Percentiles rank a stretch among this genome's conserved stretches.
These are phyloP conservation scores for Drosophila sechellia DNA, from an alignment of 1,140 invertebrate species.

Conservation along the genomic window DNA sequence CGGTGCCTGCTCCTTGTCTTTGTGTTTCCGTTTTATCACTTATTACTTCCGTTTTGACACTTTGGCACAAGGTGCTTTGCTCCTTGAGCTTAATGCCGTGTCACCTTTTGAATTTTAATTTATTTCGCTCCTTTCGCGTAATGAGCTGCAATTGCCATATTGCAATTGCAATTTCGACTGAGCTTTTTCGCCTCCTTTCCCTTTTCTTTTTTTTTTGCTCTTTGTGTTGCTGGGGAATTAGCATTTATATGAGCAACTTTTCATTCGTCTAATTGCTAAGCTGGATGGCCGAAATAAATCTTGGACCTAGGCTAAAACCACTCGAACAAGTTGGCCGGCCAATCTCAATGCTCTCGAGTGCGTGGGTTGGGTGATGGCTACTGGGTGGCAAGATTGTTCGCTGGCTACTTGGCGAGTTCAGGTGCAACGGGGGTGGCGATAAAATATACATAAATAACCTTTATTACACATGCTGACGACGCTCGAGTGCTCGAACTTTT, in stretches of 20 bases:
- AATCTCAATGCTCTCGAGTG: slow-evolving; percentile 25
- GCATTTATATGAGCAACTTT: slow-evolving; percentile 79
- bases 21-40: slow-evolving; percentile 77
- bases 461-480: slow-evolving; percentile 80
- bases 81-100: slow-evolving; percentile 63
- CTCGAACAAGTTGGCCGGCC: slow-evolving; percentile 59
- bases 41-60: slow-evolving; percentile 76
- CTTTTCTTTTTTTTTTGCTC: background rate
- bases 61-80: slow-evolving; percentile 48
- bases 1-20: slow-evolving; percentile 57
- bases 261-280: slow-evolving; percentile 73
- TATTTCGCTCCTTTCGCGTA: slow-evolving; percentile 39
- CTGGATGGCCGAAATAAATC: slow-evolving; percentile 74
- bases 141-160: slow-evolving; percentile 56
- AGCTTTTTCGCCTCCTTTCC: background rate
- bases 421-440: slow-evolving; percentile 43
- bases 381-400: background rate
- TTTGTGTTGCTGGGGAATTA: slow-evolving; percentile 34
- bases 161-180: slow-evolving; percentile 59
- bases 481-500: slow-evolving; percentile 81
- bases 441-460: slow-evolving; percentile 83
- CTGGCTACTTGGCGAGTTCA: background rate
- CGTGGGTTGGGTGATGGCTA: slow-evolving; percentile 1
- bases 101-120: slow-evolving; percentile 80
- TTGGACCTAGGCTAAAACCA: slow-evolving; percentile 45